phyloP scores from a whole-genome alignment of 2,888 invertebrate species.

The Augiades crinisus region DNA sequence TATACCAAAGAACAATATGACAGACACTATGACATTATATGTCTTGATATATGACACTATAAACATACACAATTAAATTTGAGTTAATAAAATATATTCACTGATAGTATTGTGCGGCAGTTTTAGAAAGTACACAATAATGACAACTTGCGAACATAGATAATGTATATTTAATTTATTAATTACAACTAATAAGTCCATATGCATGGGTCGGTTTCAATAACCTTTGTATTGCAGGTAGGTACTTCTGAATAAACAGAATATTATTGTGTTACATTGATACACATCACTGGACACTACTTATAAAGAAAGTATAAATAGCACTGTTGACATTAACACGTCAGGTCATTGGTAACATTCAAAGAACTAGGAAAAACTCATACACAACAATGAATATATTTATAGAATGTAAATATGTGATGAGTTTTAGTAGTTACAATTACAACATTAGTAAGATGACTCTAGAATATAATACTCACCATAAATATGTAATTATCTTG shows the following conservation, averaged over 20 bases:
- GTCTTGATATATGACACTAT: too few relatives aligned
- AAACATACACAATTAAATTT: too few relatives aligned
- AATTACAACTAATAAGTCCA: not conserved
- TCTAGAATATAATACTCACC: conserved; percentile 49
- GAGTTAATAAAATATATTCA: too few relatives aligned
- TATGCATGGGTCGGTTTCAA: not conserved
- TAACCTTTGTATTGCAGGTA: not conserved
- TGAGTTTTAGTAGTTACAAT: not conserved
- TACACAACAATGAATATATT: not conserved
- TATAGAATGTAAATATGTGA: not conserved
- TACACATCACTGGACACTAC: not conserved
- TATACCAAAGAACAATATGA: too few relatives aligned
- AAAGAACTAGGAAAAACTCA: not conserved
- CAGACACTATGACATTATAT: too few relatives aligned
- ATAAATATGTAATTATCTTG: conserved; percentile 57
- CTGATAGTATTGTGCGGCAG: too few relatives aligned
- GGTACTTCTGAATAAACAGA: not conserved
- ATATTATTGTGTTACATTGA: too few relatives aligned
- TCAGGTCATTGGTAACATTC: not conserved
- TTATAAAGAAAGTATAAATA: not conserved
- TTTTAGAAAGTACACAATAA: too few relatives aligned
- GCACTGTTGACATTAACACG: not conserved
- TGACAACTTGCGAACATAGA: too few relatives aligned
- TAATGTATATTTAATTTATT: too few relatives aligned
- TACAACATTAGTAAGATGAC: not conserved